Conservation (phyloP, 2,888 invertebrate genomes). For the Eristalis intricaria region DNA sequence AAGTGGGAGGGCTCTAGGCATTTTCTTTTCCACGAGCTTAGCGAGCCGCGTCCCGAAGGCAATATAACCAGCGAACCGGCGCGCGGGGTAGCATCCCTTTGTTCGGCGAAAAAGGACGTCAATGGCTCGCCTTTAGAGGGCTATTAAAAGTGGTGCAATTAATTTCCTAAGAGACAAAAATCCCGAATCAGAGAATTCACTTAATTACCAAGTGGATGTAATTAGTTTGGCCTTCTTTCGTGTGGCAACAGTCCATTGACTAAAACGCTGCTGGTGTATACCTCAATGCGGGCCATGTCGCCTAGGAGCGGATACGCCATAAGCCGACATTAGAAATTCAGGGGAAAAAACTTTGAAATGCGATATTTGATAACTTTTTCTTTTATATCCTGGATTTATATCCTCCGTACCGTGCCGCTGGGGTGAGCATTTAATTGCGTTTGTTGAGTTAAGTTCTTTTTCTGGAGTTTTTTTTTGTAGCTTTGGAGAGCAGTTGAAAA, state of each 20-base stretch:
- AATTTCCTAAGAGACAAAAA: slow-evolving; percentile 49
- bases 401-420: neutral
- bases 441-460: neutral
- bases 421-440: neutral
- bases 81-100: neutral
- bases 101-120: slow-evolving; percentile 1
- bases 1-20: slow-evolving; percentile 8
- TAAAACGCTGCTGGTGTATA: neutral
- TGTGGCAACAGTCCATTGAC: slow-evolving; percentile 33
- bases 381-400: neutral
- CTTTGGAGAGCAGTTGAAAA: neutral
- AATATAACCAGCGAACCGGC: slow-evolving; percentile 16
- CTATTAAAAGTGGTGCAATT: slow-evolving; percentile 57
- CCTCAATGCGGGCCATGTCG: neutral
- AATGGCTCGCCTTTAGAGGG: slow-evolving; percentile 30
- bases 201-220: slow-evolving; percentile 64
- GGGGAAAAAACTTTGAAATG: slow-evolving; percentile 19
- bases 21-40: slow-evolving; percentile 25
- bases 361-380: slow-evolving; percentile 11
- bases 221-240: slow-evolving; percentile 62
- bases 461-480: neutral
- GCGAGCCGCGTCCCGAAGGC: slow-evolving; percentile 25
- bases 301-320: neutral
- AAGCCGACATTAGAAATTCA: neutral
- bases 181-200: slow-evolving; percentile 55